Conservation (phyloP, 2,797 vertebrate genomes). For the Cryptoprocta ferox region DNA sequence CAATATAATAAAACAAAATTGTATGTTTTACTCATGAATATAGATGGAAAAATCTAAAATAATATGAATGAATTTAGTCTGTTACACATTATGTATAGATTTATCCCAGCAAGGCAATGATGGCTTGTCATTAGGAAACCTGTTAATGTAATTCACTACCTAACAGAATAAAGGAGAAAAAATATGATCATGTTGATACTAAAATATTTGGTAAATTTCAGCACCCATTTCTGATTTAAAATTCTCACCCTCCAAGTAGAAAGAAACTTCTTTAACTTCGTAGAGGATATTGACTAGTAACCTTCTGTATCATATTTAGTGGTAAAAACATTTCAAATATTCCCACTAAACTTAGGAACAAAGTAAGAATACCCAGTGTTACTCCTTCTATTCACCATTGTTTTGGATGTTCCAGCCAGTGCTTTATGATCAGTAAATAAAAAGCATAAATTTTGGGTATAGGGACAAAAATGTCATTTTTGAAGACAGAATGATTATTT, state of each 20-base stretch:
- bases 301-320: neutral
- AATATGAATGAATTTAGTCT: neutral
- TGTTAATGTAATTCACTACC: slow-evolving; percentile 17
- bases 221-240: neutral
- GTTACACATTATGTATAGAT: neutral
- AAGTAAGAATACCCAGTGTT: neutral
- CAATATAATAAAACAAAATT: neutral
- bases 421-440: slow-evolving; percentile 20
- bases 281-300: neutral
- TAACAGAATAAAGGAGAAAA: neutral
- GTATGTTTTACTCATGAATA: neutral
- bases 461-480: neutral
- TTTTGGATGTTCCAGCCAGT: neutral
- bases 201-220: slow-evolving; percentile 20
- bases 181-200: neutral
- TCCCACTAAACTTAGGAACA: neutral
- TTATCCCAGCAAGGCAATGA: neutral
- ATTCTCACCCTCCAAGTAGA: neutral
- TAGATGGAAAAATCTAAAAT: slow-evolving; percentile 3
- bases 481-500: neutral
- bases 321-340: neutral
- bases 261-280: neutral
- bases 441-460: neutral
- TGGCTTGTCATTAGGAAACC: neutral
- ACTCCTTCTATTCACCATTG: neutral